Percentiles rank a stretch among this genome's conserved stretches.
Conservation (phyloP, 1,140 invertebrate genomes). For the Drosophila azteca region DNA sequence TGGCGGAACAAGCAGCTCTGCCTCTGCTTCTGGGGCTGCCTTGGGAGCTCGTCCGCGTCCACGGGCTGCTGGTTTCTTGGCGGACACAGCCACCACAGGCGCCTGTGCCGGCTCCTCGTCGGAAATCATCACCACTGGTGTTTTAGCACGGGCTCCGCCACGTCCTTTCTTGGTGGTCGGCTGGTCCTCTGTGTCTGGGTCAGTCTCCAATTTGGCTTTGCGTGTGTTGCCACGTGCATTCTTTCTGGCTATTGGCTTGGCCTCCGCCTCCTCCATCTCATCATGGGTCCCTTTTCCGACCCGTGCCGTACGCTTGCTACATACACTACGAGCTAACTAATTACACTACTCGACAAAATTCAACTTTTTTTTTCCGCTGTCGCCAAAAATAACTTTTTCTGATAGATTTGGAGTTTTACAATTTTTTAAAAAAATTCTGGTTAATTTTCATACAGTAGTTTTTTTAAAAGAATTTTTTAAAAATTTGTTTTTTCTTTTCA, state of each 20-base stretch:
- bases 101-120: not conserved
- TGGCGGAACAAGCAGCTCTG: not conserved
- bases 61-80: conserved; percentile 30
- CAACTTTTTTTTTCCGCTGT: too few species aligned
- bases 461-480: too few species aligned
- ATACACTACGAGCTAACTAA: too few species aligned
- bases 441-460: too few species aligned
- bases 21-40: not conserved
- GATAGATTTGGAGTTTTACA: too few species aligned
- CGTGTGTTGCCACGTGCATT: conserved; percentile 3
- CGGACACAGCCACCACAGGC: not conserved
- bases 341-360: too few species aligned
- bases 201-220: conserved; percentile 43
- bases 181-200: conserved; percentile 24
- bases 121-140: conserved; percentile 12
- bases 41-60: conserved; percentile 30
- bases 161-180: conserved; percentile 31
- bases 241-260: too few species aligned
- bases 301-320: conserved; percentile 29
- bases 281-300: not conserved
- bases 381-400: too few species aligned
- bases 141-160: conserved; percentile 38
- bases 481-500: too few species aligned
- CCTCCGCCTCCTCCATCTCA: too few species aligned
- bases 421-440: too few species aligned